Conservation (phyloP, 1,140 invertebrate species). For the Ptiloglossa arizonensis region DNA sequence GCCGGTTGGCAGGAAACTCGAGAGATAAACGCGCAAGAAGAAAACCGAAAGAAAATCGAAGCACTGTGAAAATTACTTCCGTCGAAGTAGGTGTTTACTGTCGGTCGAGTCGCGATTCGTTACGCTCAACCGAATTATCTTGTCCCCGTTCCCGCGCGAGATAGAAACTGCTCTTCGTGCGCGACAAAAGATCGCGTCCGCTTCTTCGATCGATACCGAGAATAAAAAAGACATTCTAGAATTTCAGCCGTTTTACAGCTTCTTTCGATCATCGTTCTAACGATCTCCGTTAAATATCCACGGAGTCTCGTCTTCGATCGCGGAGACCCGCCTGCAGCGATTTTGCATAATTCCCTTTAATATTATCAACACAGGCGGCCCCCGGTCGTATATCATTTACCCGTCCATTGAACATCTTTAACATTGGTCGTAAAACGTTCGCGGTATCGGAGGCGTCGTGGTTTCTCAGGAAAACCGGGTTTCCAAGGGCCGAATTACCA, state of each 20-base stretch:
- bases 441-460: slow-evolving; percentile 2
- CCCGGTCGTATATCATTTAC: slow-evolving; percentile 11
- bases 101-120: too few relatives aligned
- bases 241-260: not conserved
- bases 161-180: too few relatives aligned
- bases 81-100: too few relatives aligned
- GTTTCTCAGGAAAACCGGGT: slow-evolving; percentile 32
- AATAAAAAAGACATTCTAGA: not conserved
- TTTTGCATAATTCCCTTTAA: slow-evolving; percentile 14
- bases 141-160: too few relatives aligned
- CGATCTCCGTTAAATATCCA: not conserved
- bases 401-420: not conserved
- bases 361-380: slow-evolving; percentile 1
- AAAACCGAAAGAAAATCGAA: too few relatives aligned
- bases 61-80: too few relatives aligned
- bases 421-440: slow-evolving; percentile 32
- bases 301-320: not conserved
- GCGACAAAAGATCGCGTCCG: too few relatives aligned
- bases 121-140: too few relatives aligned
- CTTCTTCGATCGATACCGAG: too few relatives aligned
- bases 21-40: too few relatives aligned
- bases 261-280: not conserved
- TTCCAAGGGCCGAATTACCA: slow-evolving; percentile 21
- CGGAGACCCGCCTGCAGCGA: not conserved
- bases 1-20: too few relatives aligned